phyloP scores from a whole-genome alignment of 2,113 vertebrate genomes.

The Athene cunicularia region DNA sequence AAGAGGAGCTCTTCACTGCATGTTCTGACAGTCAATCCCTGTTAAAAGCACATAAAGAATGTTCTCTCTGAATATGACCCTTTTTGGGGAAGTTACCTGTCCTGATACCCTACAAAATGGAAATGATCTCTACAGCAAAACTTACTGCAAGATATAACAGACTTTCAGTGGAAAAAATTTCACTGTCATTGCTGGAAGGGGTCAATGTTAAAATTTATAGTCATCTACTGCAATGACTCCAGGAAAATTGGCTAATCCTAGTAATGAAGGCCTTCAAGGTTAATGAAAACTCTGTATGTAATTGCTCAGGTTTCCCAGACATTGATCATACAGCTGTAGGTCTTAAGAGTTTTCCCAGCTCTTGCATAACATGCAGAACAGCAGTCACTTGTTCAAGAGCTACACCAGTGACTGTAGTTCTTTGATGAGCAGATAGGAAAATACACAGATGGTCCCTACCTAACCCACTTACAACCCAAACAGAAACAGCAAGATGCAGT shows the following conservation, averaged over 20 bases:
- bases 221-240: background rate
- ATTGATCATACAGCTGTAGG: background rate
- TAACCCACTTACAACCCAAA: background rate
- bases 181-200: background rate
- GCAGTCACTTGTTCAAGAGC: background rate
- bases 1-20: background rate
- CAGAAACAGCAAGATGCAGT: background rate
- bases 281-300: background rate
- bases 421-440: background rate
- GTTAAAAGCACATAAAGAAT: background rate
- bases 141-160: background rate
- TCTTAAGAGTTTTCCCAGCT: background rate
- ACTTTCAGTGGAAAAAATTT: background rate
- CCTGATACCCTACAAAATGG: background rate
- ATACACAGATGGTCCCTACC: background rate
- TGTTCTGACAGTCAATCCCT: background rate
- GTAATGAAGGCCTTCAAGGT: conserved; percentile 26
- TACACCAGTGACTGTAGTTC: background rate
- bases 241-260: background rate
- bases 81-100: background rate
- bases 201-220: background rate
- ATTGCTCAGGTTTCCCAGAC: background rate
- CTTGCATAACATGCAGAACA: background rate
- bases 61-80: background rate
- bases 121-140: background rate